Conservation (phyloP, 2,888 invertebrate species). For the Spisula solida region DNA sequence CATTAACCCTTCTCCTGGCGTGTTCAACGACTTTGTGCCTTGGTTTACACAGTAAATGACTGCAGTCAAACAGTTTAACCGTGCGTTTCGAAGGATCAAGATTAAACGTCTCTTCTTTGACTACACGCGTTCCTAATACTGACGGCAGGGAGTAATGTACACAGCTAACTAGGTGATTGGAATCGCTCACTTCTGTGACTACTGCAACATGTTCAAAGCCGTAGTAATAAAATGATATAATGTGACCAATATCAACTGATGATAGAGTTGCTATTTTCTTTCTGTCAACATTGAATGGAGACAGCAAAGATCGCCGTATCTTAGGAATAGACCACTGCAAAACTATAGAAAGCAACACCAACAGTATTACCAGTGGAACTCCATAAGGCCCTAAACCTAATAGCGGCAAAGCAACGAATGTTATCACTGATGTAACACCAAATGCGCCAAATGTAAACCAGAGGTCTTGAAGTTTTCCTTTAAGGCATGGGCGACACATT, state of each 20-base stretch:
- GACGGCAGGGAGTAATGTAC: conserved; percentile 41
- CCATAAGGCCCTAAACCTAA: conserved; percentile 5
- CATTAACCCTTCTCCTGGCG: conserved; percentile 31
- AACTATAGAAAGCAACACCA: conserved; percentile 22
- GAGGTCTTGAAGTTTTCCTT: conserved; percentile 42
- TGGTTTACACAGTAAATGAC: background rate
- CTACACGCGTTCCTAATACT: background rate
- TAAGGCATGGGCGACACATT: conserved; percentile 36
- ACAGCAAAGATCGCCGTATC: conserved; percentile 38
- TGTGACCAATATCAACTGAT: conserved; percentile 3
- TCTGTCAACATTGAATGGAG: conserved; percentile 28
- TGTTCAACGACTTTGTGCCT: background rate
- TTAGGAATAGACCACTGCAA: conserved; percentile 30
- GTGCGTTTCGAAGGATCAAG: background rate
- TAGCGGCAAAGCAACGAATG: conserved; percentile 40
- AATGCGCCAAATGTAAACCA: conserved; percentile 48
- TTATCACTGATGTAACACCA: conserved; percentile 36
- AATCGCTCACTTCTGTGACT: conserved; percentile 21
- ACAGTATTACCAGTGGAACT: conserved; percentile 23
- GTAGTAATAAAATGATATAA: conserved; percentile 20
- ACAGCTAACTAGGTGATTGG: background rate
- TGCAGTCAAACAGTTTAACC: conserved; percentile 18
- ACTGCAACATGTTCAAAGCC: background rate
- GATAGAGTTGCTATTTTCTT: conserved; percentile 18
- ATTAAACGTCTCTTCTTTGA: conserved; percentile 37